phyloP scores from a whole-genome alignment of 2,888 invertebrate genomes.

The Platycheirus rosarum region DNA sequence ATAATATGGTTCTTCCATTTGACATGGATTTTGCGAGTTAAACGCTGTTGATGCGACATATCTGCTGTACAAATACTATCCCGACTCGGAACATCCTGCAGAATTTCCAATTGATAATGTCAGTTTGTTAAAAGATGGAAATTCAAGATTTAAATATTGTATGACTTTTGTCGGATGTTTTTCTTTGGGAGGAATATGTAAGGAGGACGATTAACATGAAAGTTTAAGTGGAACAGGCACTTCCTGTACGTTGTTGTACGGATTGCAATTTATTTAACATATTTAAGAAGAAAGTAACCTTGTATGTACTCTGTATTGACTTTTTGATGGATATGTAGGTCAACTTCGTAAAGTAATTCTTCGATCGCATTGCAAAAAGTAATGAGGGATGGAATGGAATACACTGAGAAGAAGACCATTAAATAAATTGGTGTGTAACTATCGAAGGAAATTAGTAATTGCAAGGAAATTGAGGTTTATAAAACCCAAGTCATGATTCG shows the following conservation, averaged over 20 bases:
- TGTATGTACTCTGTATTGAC: conserved; percentile 29
- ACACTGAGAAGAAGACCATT: neutral
- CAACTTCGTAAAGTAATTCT: too few relatives aligned
- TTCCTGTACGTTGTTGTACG: conserved; percentile 8
- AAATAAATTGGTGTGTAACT: too few relatives aligned
- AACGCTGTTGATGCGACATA: conserved; percentile 47
- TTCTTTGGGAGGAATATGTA: neutral
- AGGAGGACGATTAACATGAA: conserved; percentile 30
- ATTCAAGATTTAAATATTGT: conserved; percentile 69
- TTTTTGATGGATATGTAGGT: conserved; percentile 8
- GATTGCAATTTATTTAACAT: conserved; percentile 28
- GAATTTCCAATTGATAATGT: conserved; percentile 53
- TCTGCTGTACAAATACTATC: conserved; percentile 26
- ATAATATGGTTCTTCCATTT: conserved; percentile 67
- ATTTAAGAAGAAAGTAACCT: conserved; percentile 51
- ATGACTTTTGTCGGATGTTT: conserved; percentile 47
- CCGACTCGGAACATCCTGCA: neutral
- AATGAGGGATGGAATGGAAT: conserved; percentile 1
- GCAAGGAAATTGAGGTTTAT: too few relatives aligned
- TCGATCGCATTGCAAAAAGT: too few relatives aligned
- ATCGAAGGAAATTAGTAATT: too few relatives aligned
- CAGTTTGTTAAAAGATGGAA: conserved; percentile 32
- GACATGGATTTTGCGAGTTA: conserved; percentile 61
- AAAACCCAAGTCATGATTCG: too few relatives aligned
- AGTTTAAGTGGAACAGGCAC: conserved; percentile 20